Conservation (phyloP, 1,140 invertebrate genomes). For the Brachionus asplanchnoidis region DNA sequence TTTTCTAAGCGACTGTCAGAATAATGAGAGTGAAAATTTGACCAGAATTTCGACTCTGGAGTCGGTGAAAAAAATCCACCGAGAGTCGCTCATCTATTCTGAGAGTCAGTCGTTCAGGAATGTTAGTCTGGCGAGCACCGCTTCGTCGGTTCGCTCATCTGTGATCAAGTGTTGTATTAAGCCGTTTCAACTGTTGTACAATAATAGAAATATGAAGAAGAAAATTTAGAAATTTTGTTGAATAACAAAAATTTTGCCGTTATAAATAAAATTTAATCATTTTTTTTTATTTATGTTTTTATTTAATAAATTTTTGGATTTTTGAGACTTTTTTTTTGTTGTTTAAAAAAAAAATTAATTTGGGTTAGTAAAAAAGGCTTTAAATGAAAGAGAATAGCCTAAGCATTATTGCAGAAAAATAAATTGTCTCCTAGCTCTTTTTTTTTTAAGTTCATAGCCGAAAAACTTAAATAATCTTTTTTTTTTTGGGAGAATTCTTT, state of each 20-base stretch:
- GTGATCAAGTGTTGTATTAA: slow-evolving; percentile 27
- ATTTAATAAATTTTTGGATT: background rate
- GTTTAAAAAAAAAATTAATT: no score
- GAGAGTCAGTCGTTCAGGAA: background rate
- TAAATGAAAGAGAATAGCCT: no score
- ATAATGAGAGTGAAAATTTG: slow-evolving; percentile 33
- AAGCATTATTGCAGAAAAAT: no score
- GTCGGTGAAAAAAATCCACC: background rate
- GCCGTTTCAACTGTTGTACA: slow-evolving; percentile 18
- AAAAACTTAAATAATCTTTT: no score
- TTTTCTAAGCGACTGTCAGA: background rate
- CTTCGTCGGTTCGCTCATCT: background rate
- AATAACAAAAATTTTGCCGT: background rate
- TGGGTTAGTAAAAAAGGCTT: no score
- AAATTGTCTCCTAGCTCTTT: no score
- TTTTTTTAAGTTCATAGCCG: no score
- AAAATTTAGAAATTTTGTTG: background rate
- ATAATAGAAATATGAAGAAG: slow-evolving; percentile 6
- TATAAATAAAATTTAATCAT: background rate
- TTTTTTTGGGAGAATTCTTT: no score
- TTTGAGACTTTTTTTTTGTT: no score
- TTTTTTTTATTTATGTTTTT: background rate
- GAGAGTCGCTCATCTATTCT: background rate
- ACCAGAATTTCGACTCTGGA: slow-evolving; percentile 2
- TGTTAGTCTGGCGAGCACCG: background rate